Conservation (phyloP, 2,797 vertebrate species). For the Mormyrops boulengeri region DNA sequence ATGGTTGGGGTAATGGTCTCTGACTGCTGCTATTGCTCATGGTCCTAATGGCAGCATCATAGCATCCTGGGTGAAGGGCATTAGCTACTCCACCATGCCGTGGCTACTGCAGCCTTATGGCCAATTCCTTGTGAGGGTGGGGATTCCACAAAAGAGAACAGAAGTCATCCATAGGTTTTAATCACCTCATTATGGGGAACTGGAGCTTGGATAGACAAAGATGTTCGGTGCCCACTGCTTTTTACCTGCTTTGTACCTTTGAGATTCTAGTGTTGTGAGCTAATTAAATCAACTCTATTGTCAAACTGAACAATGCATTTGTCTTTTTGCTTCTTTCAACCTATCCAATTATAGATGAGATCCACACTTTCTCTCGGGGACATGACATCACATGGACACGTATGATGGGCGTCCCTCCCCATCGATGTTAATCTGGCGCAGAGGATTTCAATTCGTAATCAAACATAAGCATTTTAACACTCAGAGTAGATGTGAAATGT, state of each 20-base stretch:
- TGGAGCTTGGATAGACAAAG: not conserved
- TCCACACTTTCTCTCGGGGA: not conserved
- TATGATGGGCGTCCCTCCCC: not conserved
- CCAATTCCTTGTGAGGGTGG: conserved; percentile 38
- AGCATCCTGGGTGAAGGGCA: conserved; percentile 55
- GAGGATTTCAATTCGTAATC: not conserved
- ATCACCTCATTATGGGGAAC: not conserved
- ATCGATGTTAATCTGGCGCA: not conserved
- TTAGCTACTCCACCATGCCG: not conserved
- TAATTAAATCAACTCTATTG: not conserved
- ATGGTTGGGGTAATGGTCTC: conserved; percentile 67
- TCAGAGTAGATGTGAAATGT: not conserved
- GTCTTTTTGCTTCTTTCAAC: not conserved
- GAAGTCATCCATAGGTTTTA: conserved; percentile 33
- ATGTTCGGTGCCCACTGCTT: not conserved
- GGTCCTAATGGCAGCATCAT: conserved; percentile 66
- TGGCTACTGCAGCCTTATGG: conserved; percentile 15
- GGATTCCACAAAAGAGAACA: conserved; percentile 36
- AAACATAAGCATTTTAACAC: not conserved
- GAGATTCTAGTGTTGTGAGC: not conserved
- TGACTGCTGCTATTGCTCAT: conserved; percentile 71
- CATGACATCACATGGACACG: not conserved
- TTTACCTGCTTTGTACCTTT: not conserved
- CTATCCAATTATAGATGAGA: not conserved
- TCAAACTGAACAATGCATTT: not conserved